Evolutionary conservation across 2,888 invertebrate species (phyloP).

Genomic region (Polymixis flavicincta): DNA sequence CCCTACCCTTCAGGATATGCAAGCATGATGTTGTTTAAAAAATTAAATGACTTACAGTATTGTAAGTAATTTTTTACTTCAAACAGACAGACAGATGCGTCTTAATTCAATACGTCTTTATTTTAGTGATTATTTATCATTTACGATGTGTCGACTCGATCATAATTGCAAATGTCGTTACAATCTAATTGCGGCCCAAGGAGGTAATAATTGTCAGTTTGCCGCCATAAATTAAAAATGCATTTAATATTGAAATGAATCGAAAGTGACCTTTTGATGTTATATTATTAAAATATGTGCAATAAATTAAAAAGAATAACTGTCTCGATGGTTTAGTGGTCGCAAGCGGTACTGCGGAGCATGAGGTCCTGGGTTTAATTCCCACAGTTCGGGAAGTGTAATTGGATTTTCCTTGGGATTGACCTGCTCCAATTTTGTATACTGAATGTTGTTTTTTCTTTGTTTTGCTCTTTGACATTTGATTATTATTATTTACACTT

Average conservation of each 20-base stretch:
- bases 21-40: neutral
- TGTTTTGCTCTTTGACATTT: no score
- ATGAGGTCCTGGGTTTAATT: no score
- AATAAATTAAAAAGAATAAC: neutral
- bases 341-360: neutral
- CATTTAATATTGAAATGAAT: constrained; percentile 47
- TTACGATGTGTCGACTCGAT: constrained; percentile 57
- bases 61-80: neutral
- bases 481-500: no score
- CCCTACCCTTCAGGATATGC: neutral
- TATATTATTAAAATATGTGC: neutral
- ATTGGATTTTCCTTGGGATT: no score
- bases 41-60: neutral
- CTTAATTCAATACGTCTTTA: constrained; percentile 5
- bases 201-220: constrained; percentile 52
- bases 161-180: constrained; percentile 52
- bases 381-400: no score
- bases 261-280: constrained; percentile 41
- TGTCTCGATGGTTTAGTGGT: neutral
- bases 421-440: no score
- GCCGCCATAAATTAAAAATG: constrained; percentile 44
- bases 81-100: constrained; percentile 20
- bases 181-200: constrained; percentile 49
- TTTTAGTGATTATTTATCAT: constrained; percentile 43
- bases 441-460: no score